phyloP scores from a whole-genome alignment of 2,113 vertebrate genomes.

The Hypomesus transpacificus region DNA sequence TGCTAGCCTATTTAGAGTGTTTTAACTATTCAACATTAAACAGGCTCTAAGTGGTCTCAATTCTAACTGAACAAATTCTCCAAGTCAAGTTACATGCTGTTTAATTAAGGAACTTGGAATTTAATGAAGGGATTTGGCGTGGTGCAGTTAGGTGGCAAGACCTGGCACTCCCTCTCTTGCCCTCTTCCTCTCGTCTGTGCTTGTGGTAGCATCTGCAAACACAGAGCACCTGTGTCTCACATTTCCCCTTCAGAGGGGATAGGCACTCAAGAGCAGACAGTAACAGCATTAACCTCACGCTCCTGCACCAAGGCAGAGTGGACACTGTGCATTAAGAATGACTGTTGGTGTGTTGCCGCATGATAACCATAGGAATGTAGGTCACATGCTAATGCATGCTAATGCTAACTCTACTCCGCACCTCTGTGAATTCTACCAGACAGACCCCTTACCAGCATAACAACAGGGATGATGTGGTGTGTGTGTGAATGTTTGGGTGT shows the following conservation, averaged over 20 bases:
- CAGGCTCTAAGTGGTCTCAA: no score
- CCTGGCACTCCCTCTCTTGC: background rate
- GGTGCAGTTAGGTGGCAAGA: no score
- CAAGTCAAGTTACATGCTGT: no score
- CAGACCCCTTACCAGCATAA: background rate
- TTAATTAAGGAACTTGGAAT: no score
- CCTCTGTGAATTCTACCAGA: background rate
- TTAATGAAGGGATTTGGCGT: no score
- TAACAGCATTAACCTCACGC: background rate
- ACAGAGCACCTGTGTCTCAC: background rate
- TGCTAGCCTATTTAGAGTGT: no score
- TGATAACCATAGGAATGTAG: background rate
- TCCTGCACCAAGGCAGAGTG: slow-evolving; percentile 1
- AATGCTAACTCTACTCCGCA: background rate
- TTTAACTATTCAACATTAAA: no score
- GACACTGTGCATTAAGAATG: background rate
- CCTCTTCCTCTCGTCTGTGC: background rate
- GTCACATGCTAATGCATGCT: background rate
- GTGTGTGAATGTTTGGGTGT: slow-evolving; percentile 11
- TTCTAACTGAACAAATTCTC: no score
- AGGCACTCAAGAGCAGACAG: slow-evolving; percentile 3
- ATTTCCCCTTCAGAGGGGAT: background rate
- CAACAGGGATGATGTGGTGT: background rate
- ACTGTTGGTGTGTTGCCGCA: background rate
- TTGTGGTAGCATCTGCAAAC: background rate